These are phyloP conservation scores for Drosophila prolongata DNA, from an alignment of 2,888 invertebrate genomes.

Conservation along the genomic window DNA sequence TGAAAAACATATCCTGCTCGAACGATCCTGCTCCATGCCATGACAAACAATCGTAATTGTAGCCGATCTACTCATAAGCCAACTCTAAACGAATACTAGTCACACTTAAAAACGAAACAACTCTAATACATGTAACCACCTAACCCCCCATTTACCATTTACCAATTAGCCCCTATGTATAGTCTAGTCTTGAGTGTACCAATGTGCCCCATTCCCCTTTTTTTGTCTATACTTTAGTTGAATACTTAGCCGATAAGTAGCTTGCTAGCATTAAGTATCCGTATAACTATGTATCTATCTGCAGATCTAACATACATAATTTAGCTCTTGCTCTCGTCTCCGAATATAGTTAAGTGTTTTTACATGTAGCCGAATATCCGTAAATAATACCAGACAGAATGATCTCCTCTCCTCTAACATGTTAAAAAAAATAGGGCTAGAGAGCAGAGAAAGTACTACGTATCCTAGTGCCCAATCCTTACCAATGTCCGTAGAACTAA, in stretches of 20 bases:
- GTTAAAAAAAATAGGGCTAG: conserved; percentile 2
- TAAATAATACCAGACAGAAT: conserved; percentile 5
- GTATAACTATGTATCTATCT: background rate
- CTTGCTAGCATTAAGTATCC: conserved; percentile 52
- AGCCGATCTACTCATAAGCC: conserved; percentile 70
- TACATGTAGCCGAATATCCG: conserved; percentile 50
- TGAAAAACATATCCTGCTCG: conserved; percentile 9
- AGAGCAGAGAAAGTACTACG: conserved; percentile 9
- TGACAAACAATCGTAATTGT: conserved; percentile 44
- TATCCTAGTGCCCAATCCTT: conserved; percentile 6
- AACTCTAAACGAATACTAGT: conserved; percentile 76
- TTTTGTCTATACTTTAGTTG: conserved; percentile 55
- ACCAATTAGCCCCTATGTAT: conserved; percentile 34
- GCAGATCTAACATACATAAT: background rate
- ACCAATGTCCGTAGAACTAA: conserved; percentile 36
- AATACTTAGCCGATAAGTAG: conserved; percentile 62
- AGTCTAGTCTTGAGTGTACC: conserved; percentile 73
- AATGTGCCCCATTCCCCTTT: conserved; percentile 37
- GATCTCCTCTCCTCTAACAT: conserved; percentile 3
- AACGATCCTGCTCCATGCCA: conserved; percentile 18
- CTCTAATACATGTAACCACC: conserved; percentile 60
- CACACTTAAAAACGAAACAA: conserved; percentile 48
- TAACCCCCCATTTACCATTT: conserved; percentile 7
- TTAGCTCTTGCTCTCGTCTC: conserved; percentile 19
- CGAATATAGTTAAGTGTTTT: conserved; percentile 54